These are phyloP conservation scores for Acronicta alni DNA, from an alignment of 2,888 invertebrate genomes.

Conservation along the genomic window DNA sequence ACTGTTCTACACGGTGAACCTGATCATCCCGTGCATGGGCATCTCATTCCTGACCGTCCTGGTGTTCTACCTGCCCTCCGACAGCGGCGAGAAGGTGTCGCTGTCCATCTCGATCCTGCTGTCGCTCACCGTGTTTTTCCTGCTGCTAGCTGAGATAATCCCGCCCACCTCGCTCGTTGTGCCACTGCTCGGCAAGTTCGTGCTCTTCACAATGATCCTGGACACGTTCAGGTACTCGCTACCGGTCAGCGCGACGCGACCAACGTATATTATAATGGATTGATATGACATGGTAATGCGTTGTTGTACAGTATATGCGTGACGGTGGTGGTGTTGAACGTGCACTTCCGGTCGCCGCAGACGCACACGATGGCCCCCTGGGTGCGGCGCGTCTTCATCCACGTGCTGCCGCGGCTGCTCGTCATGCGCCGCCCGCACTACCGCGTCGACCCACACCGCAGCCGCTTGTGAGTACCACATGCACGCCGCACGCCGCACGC, in stretches of 20 bases:
- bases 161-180: constrained; percentile 97
- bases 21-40: constrained; percentile 98
- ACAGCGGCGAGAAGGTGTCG: constrained; percentile 99
- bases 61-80: constrained; percentile 99
- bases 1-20: constrained; percentile 98
- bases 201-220: constrained; percentile 98
- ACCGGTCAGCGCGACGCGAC: not conserved
- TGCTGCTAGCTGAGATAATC: constrained; percentile 91
- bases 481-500: not conserved
- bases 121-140: constrained; percentile 98
- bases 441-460: constrained; percentile 90
- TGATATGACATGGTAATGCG: not conserved
- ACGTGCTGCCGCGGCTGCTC: constrained; percentile 97
- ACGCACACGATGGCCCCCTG: constrained; percentile 99
- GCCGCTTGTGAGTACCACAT: constrained; percentile 78
- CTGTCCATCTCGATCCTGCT: constrained; percentile 98
- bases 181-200: constrained; percentile 97
- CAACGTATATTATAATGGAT: not conserved
- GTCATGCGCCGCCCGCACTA: constrained; percentile 96
- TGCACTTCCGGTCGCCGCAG: constrained; percentile 99
- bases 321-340: constrained; percentile 98
- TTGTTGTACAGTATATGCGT: constrained; percentile 93
- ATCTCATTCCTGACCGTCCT: constrained; percentile 99
- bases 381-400: constrained; percentile 98
- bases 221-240: constrained; percentile 95